A percentile compares a stretch with the other conserved stretches of the same genome.
phyloP scores from a whole-genome alignment of 2,888 invertebrate genomes.

The Trilocha varians region DNA sequence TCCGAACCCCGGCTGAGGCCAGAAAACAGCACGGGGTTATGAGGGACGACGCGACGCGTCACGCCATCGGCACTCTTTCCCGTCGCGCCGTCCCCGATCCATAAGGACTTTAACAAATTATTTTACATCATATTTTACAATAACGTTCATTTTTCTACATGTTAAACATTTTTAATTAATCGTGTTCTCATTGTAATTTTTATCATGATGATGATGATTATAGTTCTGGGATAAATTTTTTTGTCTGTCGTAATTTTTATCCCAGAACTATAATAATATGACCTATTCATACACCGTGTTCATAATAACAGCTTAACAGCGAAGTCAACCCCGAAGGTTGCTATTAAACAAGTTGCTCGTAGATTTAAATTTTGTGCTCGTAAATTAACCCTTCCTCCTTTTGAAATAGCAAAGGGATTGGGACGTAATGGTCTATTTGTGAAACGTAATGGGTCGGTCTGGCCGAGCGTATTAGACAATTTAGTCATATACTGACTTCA shows the following conservation, averaged over 20 bases:
- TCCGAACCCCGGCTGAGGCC: too few relatives aligned
- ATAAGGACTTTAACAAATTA: too few relatives aligned
- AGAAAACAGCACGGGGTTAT: too few relatives aligned
- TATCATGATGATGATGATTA: too few relatives aligned
- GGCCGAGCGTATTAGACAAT: conserved; percentile 64
- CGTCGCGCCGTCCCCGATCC: too few relatives aligned
- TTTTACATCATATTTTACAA: too few relatives aligned
- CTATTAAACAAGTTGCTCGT: conserved; percentile 66
- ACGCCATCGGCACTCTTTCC: too few relatives aligned
- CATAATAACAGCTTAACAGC: conserved; percentile 61
- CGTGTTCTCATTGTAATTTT: too few relatives aligned
- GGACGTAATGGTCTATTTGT: conserved; percentile 72
- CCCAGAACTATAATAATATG: background rate
- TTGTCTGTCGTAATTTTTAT: background rate
- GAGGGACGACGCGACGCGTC: too few relatives aligned
- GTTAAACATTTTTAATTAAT: too few relatives aligned
- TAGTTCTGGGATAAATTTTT: too few relatives aligned
- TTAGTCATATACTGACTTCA: conserved; percentile 60
- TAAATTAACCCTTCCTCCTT: conserved; percentile 73
- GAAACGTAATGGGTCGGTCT: conserved; percentile 65
- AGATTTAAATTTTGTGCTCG: conserved; percentile 72
- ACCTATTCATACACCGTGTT: conserved; percentile 14
- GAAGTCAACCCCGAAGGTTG: conserved; percentile 60
- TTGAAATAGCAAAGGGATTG: conserved; percentile 71
- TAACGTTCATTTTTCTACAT: too few relatives aligned